Percentiles rank a stretch among this genome's conserved stretches.
Evolutionary conservation across 1,140 invertebrate genomes (phyloP).

Genomic region (Hyles euphorbiae): DNA sequence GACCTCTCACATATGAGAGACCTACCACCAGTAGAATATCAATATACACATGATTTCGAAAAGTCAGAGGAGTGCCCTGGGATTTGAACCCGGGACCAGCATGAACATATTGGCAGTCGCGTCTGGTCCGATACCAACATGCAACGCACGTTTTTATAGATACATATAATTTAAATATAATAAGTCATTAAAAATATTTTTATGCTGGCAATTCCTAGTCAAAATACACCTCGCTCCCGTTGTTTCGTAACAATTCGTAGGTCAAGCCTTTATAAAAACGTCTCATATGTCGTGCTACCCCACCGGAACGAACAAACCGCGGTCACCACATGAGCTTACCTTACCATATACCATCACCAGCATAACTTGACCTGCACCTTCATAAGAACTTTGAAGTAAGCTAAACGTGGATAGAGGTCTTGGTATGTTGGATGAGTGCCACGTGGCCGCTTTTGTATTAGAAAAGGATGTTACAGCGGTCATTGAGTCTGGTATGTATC

Average conservation of each 20-base stretch:
- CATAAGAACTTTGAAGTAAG: neutral
- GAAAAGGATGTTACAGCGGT: constrained; percentile 11
- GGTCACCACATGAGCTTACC: constrained; percentile 32
- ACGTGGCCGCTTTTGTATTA: constrained; percentile 10
- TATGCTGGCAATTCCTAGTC: too few relatives aligned
- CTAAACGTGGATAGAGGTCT: constrained; percentile 2
- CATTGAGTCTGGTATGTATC: neutral
- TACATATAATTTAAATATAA: too few relatives aligned
- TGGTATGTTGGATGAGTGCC: neutral
- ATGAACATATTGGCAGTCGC: too few relatives aligned
- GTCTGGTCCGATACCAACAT: too few relatives aligned
- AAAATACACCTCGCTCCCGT: neutral
- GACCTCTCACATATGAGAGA: too few relatives aligned
- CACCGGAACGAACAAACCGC: constrained; percentile 55
- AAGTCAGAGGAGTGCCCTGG: too few relatives aligned
- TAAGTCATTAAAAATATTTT: too few relatives aligned
- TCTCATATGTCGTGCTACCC: constrained; percentile 45
- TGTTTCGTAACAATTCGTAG: constrained; percentile 7
- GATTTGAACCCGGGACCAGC: too few relatives aligned
- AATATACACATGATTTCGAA: too few relatives aligned
- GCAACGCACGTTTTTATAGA: too few relatives aligned
- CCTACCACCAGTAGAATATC: too few relatives aligned
- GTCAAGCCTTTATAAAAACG: constrained; percentile 9
- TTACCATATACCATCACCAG: constrained; percentile 26
- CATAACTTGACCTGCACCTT: constrained; percentile 13